Percentiles rank a stretch among this genome's conserved stretches.
Conservation (phyloP, 2,797 vertebrate species). For the Xerus rutilus region DNA sequence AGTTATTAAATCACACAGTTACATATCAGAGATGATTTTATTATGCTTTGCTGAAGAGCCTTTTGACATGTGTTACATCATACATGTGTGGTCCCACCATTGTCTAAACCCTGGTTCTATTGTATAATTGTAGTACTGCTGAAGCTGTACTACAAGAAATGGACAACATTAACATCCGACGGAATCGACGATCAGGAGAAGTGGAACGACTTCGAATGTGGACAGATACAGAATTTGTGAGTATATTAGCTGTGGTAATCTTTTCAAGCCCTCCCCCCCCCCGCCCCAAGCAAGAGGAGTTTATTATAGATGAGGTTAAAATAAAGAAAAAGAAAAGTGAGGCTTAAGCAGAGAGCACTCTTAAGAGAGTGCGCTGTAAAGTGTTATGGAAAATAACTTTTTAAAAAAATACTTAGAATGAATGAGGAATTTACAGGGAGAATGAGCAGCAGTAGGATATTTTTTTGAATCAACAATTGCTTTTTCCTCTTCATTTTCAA, state of each 20-base stretch:
- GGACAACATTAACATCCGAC: constrained; percentile 99
- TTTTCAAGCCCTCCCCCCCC: not conserved
- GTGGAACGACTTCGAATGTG: constrained; percentile 99
- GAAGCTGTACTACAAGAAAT: constrained; percentile 99
- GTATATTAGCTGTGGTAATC: constrained; percentile 72
- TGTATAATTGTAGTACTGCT: constrained; percentile 92
- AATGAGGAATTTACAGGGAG: constrained; percentile 29
- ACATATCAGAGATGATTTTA: constrained; percentile 41
- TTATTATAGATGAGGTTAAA: no score
- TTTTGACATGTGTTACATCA: not conserved
- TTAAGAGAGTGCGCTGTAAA: no score
- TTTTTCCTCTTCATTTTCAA: not conserved
- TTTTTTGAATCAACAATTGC: constrained; percentile 35
- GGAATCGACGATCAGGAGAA: constrained; percentile 94
- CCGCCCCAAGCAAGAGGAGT: no score
- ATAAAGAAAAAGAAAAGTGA: no score
- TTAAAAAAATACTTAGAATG: no score
- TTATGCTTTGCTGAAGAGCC: constrained; percentile 5
- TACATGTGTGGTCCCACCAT: not conserved
- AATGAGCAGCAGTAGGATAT: not conserved
- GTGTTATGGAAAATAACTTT: no score
- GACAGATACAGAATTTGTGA: constrained; percentile 98
- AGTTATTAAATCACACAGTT: not conserved
- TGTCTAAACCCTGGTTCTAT: constrained; percentile 48
- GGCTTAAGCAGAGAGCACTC: no score